Evolutionary conservation across 2,113 vertebrate genomes (phyloP).

Genomic region (Heptranchias perlo): DNA sequence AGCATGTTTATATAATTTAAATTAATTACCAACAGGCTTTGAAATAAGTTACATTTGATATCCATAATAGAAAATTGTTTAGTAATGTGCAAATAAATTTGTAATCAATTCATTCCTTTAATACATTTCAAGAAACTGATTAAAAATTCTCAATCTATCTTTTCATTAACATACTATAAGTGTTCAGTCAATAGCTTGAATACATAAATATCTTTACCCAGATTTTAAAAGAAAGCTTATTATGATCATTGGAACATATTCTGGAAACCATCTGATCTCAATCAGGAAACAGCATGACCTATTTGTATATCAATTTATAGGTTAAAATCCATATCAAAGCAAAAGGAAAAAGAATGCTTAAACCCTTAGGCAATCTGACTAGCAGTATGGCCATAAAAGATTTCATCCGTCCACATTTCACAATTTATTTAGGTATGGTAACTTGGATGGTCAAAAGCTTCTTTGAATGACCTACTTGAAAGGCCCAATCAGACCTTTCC

Average conservation of each 20-base stretch:
- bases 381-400: neutral
- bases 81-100: neutral
- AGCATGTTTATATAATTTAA: neutral
- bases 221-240: neutral
- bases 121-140: slow-evolving; percentile 13
- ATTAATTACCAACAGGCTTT: neutral
- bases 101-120: neutral
- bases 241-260: neutral
- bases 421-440: neutral
- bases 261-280: neutral
- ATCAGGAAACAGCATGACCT: neutral
- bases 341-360: neutral
- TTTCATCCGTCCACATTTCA: neutral
- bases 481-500: slow-evolving; percentile 33
- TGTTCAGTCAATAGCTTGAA: neutral
- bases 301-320: neutral
- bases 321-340: neutral
- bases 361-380: neutral
- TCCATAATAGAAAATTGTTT: neutral
- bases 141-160: neutral
- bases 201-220: neutral
- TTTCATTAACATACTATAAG: neutral
- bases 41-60: neutral
- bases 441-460: neutral
- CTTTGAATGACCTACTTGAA: slow-evolving; percentile 29